Evolutionary conservation across 2,888 invertebrate species (phyloP), one percentile per base, ranked within the genome.

Genomic region (Leucophora obtusa): DNA sequence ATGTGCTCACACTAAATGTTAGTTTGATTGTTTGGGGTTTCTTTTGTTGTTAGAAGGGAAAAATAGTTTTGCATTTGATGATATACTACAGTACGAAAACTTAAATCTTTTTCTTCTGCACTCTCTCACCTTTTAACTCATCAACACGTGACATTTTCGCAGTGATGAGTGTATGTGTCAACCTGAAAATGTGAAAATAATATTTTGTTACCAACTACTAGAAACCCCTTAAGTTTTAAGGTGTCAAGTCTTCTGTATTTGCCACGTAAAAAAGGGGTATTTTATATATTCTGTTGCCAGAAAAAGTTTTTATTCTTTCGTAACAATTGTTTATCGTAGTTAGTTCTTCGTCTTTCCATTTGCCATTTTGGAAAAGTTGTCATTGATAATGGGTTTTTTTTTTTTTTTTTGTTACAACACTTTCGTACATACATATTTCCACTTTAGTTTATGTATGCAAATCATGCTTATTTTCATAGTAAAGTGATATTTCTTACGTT

Each of bases 401-500:
- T n/a, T 8, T 38, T 8, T 38, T 14, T 10, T 35, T 10, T 10
- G 35, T 35, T 4, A 35, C 4, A 10, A 35, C 38, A 6, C 38
- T 14, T 11, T 28, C 6, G 38, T 51, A 62, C 50, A n/a, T 51
- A 62, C 50, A n/a, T 59, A 65, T 6, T 28, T 28, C 28, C 28
- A 28, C 7, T 28, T 4, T 47, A 28, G 58, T 68, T 83, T 82
- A 79, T 47, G 72, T 81, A 83, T 83, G 83, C 82, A 83, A 83
- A 83, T 83, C 82, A 80, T 80, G 77, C 75, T 80, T 72, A 75
- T 82, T 74, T 77, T 79, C 58, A 9, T 50, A 72, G 77, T 54
- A 82, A 82, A 82, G 82, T 83, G 82, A 83, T 83, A 82, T 79
- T 80, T 76, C 69, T 72, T 76, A 60, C 53, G 70, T 74, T 79